Percentiles rank a stretch among this genome's conserved stretches.
Evolutionary conservation across 2,113 vertebrate genomes (phyloP).

Genomic region (Turdus rufiventris): DNA sequence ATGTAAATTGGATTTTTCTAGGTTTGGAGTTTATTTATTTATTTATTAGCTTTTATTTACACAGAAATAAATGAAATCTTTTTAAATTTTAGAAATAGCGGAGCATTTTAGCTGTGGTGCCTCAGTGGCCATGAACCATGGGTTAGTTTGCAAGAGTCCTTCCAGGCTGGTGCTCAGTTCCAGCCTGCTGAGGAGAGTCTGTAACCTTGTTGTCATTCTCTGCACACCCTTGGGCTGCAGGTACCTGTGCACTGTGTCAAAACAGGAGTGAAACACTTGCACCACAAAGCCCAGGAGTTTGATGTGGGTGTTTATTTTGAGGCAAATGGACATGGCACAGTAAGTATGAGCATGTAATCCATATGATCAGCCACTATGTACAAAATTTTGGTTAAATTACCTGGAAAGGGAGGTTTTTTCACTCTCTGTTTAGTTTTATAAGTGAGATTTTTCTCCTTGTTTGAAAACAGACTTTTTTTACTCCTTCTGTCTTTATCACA

Average conservation of each 20-base stretch:
- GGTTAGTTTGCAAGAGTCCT: background rate
- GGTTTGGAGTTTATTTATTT: background rate
- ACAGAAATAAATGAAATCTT: background rate
- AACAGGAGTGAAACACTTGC: conserved; percentile 95
- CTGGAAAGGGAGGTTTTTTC: background rate
- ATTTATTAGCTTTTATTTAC: background rate
- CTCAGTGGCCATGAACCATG: background rate
- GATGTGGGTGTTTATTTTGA: conserved; percentile 96
- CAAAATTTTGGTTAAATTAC: background rate
- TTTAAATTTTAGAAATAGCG: background rate
- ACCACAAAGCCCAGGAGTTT: conserved; percentile 91
- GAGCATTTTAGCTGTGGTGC: background rate
- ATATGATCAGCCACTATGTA: rapidly evolving
- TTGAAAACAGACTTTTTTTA: background rate
- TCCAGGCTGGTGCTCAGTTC: rapidly evolving
- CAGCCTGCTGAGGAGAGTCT: rapidly evolving
- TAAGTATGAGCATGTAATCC: conserved; percentile 66
- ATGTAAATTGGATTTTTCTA: background rate
- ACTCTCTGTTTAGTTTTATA: background rate
- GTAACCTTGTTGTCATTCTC: background rate
- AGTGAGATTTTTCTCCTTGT: background rate
- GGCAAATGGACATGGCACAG: conserved; percentile 95
- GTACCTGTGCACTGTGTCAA: conserved; percentile 89
- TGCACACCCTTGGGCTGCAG: conserved; percentile 54
- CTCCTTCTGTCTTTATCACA: background rate